Evolutionary conservation across 2,797 vertebrate species (phyloP).

Genomic region (Ceryle rudis): DNA sequence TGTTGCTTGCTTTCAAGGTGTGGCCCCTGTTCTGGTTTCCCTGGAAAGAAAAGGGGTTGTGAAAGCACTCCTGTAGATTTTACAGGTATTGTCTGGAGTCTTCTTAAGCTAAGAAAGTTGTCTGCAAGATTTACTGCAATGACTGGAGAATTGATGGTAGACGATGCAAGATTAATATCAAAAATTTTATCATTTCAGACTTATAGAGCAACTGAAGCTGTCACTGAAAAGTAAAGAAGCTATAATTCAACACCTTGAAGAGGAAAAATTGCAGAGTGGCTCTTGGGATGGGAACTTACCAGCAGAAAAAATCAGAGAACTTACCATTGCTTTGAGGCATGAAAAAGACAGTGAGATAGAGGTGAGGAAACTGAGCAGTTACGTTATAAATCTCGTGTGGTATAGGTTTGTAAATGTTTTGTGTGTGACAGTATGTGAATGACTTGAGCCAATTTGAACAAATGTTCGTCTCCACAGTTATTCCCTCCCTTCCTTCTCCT

Average conservation of each 20-base stretch:
- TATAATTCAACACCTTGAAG: slow-evolving; percentile 81
- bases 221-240: slow-evolving; percentile 86
- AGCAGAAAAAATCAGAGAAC: slow-evolving; percentile 75
- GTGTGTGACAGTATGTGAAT: background rate
- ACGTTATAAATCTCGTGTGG: background rate
- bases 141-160: background rate
- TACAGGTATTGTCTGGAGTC: background rate
- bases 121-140: background rate
- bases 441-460: background rate
- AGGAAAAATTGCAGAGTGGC: slow-evolving; percentile 71
- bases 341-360: slow-evolving; percentile 75
- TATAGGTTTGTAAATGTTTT: background rate
- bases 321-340: slow-evolving; percentile 77
- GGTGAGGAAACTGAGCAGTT: slow-evolving; percentile 64
- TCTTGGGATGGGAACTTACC: slow-evolving; percentile 64
- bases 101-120: background rate
- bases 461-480: background rate
- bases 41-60: background rate
- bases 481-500: background rate
- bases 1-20: background rate
- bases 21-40: background rate
- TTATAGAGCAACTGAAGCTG: slow-evolving; percentile 86
- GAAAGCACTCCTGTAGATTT: background rate
- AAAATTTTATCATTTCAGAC: slow-evolving; percentile 78
- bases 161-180: slow-evolving; percentile 70